A percentile compares a stretch with the other conserved stretches of the same genome.
Conservation (phyloP, 2,113 vertebrate species). For the Castor canadensis region DNA sequence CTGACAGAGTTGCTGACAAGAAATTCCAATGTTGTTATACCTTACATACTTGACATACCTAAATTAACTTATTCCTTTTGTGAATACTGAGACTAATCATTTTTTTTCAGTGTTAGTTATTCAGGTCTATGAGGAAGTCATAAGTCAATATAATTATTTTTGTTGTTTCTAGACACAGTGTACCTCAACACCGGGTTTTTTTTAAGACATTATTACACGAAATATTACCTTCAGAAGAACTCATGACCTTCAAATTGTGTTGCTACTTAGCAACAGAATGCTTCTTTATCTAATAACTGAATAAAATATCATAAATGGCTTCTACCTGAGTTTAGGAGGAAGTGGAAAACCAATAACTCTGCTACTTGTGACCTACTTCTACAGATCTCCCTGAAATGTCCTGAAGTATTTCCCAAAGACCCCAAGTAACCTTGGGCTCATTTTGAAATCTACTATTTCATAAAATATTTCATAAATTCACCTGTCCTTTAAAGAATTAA, state of each 20-base stretch:
- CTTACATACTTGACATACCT: background rate
- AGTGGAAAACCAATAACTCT: background rate
- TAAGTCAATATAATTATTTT: background rate
- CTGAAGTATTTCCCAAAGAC: no score
- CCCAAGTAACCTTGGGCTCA: no score
- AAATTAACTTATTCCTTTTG: background rate
- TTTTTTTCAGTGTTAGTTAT: background rate
- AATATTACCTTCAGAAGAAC: background rate
- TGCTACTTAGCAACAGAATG: background rate
- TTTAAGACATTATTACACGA: background rate
- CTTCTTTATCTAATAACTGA: background rate
- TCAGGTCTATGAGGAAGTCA: background rate
- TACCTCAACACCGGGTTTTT: background rate
- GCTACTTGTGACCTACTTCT: no score
- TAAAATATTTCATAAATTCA: background rate
- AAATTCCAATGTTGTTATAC: background rate
- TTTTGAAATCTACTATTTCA: background rate
- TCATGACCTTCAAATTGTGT: background rate
- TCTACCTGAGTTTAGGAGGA: background rate
- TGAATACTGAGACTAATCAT: background rate
- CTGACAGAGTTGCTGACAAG: background rate
- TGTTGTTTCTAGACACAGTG: background rate
- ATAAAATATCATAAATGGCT: background rate
- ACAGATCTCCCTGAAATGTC: rapidly evolving
- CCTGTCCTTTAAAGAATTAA: background rate